These are phyloP conservation scores for Diplazon laetatorius DNA, from an alignment of 2,888 invertebrate genomes.

Conservation along the genomic window DNA sequence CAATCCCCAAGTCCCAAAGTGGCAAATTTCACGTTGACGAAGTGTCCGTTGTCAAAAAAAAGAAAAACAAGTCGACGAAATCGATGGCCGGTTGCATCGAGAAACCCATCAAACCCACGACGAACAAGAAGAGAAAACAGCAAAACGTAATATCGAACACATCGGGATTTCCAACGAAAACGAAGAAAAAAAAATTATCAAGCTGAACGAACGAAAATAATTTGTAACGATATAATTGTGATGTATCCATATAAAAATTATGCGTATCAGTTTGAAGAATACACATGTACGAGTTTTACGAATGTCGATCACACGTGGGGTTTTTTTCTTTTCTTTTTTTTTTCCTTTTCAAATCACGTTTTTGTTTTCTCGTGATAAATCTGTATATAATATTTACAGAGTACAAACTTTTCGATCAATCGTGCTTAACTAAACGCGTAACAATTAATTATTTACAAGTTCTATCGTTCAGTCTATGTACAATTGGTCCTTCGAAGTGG, in stretches of 20 bases:
- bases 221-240: conserved; percentile 24
- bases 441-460: conserved; percentile 69
- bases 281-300: background rate
- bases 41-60: conserved; percentile 16
- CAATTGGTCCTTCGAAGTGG: conserved; percentile 59
- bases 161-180: conserved; percentile 49
- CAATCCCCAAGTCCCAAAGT: conserved; percentile 42
- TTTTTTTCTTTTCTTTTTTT: too few relatives aligned
- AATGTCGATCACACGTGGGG: background rate
- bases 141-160: conserved; percentile 45
- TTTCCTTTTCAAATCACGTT: background rate
- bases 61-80: conserved; percentile 69
- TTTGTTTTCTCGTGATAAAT: conserved; percentile 62
- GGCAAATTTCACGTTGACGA: conserved; percentile 36
- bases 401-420: conserved; percentile 61
- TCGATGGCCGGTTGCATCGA: conserved; percentile 60
- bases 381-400: conserved; percentile 72
- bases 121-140: conserved; percentile 57
- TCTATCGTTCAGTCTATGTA: conserved; percentile 72
- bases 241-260: background rate
- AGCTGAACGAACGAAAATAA: conserved; percentile 46
- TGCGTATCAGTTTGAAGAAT: background rate
- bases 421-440: conserved; percentile 54
- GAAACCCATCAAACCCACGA: conserved; percentile 42
- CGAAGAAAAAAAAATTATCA: conserved; percentile 69